A percentile compares a stretch with the other conserved stretches of the same genome.
Evolutionary conservation across 2,797 vertebrate genomes (phyloP).

Genomic region (Thaleichthys pacificus): DNA sequence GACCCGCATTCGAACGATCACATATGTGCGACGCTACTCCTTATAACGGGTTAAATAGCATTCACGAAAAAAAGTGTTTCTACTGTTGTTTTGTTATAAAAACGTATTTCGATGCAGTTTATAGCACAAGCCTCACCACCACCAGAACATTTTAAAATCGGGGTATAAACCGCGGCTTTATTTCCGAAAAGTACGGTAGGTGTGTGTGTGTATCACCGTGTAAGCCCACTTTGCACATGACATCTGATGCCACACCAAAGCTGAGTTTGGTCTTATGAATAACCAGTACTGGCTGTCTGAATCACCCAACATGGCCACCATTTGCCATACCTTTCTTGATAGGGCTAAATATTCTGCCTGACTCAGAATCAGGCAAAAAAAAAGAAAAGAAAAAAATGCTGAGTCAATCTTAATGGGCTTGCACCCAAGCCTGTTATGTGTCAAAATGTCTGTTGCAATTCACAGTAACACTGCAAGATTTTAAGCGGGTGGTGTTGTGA

Average conservation of each 20-base stretch:
- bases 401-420: constrained; percentile 14
- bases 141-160: too few species aligned
- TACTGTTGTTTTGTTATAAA: too few species aligned
- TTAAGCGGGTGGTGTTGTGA: not conserved
- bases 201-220: not conserved
- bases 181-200: too few species aligned
- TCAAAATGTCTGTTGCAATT: not conserved
- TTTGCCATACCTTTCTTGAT: not conserved
- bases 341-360: not conserved
- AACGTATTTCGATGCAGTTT: too few species aligned
- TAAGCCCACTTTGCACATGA: not conserved
- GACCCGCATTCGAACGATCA: too few species aligned
- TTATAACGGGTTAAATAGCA: too few species aligned
- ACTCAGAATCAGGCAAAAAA: not conserved
- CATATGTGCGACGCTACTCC: too few species aligned
- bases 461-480: not conserved
- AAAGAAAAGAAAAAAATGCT: constrained; percentile 5
- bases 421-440: constrained; percentile 3
- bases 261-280: constrained; percentile 14
- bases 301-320: not conserved
- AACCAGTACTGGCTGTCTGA: not conserved
- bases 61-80: too few species aligned
- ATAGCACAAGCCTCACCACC: too few species aligned
- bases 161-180: too few species aligned
- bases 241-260: not conserved